Conservation (phyloP, 2,888 invertebrate species). For the Harpalus rubripes region DNA sequence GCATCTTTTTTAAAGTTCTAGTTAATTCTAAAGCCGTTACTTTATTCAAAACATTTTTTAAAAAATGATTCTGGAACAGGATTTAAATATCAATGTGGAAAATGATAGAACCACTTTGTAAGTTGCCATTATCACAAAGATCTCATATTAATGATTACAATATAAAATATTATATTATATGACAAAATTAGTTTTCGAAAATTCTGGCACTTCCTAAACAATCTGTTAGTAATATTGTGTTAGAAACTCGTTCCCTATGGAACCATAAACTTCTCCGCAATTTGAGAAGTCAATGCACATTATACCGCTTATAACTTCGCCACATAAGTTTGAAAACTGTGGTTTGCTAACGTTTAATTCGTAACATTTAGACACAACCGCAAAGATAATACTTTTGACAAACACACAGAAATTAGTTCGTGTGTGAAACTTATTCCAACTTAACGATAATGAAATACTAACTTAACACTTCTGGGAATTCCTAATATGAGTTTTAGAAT, state of each 20-base stretch:
- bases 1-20: no score
- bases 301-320: constrained; percentile 10
- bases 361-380: not conserved
- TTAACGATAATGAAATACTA: not conserved
- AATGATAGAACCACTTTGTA: no score
- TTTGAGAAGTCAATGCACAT: constrained; percentile 28
- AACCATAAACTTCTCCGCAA: not conserved
- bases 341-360: not conserved
- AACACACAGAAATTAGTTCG: not conserved
- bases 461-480: not conserved
- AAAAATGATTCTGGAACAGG: no score
- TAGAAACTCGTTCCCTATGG: not conserved
- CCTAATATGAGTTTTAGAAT: not conserved
- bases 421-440: constrained; percentile 12
- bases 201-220: not conserved
- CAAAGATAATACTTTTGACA: constrained; percentile 13
- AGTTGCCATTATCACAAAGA: no score
- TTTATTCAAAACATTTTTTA: no score
- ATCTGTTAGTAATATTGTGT: not conserved
- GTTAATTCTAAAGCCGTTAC: no score
- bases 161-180: not conserved
- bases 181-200: not conserved
- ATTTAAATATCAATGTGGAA: no score
- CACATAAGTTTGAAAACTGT: constrained; percentile 1
- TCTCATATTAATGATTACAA: not conserved